Conservation (phyloP, 2,797 vertebrate species). For the Dromococcyx pavoninus region DNA sequence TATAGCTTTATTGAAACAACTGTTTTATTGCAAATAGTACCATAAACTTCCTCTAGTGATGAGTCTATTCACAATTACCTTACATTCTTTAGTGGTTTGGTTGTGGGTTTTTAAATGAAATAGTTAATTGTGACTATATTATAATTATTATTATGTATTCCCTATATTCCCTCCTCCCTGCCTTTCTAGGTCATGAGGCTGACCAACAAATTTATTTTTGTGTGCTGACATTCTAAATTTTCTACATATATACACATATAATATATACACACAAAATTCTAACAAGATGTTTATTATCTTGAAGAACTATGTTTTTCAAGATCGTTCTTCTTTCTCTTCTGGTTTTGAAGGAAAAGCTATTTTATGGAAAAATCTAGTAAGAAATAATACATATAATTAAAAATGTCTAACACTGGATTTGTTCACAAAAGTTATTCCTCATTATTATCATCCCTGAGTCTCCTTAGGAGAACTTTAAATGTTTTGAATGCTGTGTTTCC, state of each 20-base stretch:
- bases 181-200: neutral
- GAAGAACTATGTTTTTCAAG: neutral
- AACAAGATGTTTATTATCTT: neutral
- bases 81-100: neutral
- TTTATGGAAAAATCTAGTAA: neutral
- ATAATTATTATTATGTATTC: neutral
- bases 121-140: neutral
- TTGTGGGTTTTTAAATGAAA: neutral
- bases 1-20: neutral
- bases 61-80: neutral
- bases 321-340: neutral
- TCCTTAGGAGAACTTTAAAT: neutral
- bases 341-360: neutral
- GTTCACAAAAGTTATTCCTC: neutral
- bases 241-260: too few species aligned
- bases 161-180: neutral
- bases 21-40: neutral
- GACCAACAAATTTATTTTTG: neutral
- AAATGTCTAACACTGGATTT: neutral
- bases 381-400: neutral
- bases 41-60: neutral
- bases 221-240: neutral
- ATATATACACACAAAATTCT: neutral
- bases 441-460: neutral
- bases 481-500: neutral